Evolutionary conservation across 1,140 invertebrate species (phyloP), one percentile per base, ranked within the genome.

Genomic region (Belonocnema kinseyi): DNA sequence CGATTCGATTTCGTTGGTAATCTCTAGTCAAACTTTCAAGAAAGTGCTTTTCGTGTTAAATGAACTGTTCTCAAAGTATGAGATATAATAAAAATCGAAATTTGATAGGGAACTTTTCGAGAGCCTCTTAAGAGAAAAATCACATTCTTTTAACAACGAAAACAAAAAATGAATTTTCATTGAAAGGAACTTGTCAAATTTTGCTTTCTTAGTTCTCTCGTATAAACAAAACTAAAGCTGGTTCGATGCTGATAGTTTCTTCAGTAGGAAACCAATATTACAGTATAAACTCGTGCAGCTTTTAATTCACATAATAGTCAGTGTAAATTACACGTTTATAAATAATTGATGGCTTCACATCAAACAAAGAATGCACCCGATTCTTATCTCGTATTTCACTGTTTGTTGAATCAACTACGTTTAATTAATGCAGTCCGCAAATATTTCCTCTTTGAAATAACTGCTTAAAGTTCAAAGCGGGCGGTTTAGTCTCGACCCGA

Each of bases 11-110:
- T 66, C 40, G 61, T 66, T 66, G 21, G 40, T 66, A 66, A 66
- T 66, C 61, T 66, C 61, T 66, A 66, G 61, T 66, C 61, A 66
- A 66, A 66, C 26, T 40, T 66, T 66, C 61, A 66, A 66, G 54
- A 66, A 66, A 66, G 40, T 66, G 26, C 61, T 66, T 33, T 66
- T 66, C 40, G 21, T 26, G 26, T 66, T 61, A 33, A 61, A 61
- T 61, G 21, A 66, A 66, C 40, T 46, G 40, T 33, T 33, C 26
- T 33, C 26, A 66, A 40, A 66, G 21, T 40, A 46, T 14, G 61
- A 66, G 61, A 66, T 46, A 16, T 8, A 33, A 6, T 26, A 46
- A 46, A 40, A 66, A 66, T 66, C 40, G 26, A 66, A 66, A 66
- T 66, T 66, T 66, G 40, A 46, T 46, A 8, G 10, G 40, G 0